Evolutionary conservation across 2,888 invertebrate genomes (phyloP).

Genomic region (Drosophila engyochracea): DNA sequence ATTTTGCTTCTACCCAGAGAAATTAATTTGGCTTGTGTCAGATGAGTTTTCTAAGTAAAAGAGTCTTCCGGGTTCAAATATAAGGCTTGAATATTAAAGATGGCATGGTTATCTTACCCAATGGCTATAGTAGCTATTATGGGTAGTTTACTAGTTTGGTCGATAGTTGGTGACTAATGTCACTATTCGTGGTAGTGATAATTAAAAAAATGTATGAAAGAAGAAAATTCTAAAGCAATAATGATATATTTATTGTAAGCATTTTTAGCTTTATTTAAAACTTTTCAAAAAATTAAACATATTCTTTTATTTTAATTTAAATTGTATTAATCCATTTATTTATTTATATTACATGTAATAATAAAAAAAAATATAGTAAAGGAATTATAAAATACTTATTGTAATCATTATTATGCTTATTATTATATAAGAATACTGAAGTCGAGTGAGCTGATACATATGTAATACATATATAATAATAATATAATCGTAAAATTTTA

Average conservation of each 20-base stretch:
- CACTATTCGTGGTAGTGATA: not conserved
- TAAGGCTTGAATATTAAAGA: too few species aligned
- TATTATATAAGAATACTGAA: not conserved
- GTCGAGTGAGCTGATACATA: not conserved
- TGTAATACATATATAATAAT: too few species aligned
- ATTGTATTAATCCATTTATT: not conserved
- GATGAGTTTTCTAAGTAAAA: not conserved
- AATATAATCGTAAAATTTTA: not conserved
- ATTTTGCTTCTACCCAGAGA: slow-evolving; percentile 12
- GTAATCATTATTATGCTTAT: not conserved
- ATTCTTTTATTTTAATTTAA: not conserved
- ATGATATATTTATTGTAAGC: not conserved
- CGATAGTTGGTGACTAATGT: too few species aligned
- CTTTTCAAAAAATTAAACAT: not conserved
- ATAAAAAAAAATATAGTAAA: not conserved
- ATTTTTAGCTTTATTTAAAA: not conserved
- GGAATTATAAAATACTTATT: not conserved
- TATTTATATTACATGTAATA: not conserved
- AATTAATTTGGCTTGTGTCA: slow-evolving; percentile 11
- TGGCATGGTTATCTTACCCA: too few species aligned
- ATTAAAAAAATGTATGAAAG: not conserved
- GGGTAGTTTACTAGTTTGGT: too few species aligned
- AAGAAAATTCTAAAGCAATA: not conserved
- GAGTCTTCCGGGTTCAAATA: not conserved
- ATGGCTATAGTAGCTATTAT: too few species aligned